phyloP scores from a whole-genome alignment of 2,113 vertebrate species.

The Vanacampus margaritifer region DNA sequence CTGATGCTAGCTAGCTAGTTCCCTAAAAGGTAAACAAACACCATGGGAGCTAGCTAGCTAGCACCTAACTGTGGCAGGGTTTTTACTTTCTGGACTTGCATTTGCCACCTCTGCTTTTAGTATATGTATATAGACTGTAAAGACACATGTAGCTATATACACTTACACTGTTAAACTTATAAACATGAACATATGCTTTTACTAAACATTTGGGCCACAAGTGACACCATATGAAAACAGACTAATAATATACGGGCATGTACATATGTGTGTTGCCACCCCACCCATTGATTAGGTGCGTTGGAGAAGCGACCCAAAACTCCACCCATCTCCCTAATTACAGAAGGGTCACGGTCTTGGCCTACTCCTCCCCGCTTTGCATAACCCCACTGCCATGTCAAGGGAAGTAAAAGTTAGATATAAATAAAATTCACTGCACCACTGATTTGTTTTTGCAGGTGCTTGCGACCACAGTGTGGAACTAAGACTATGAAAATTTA shows the following conservation, averaged over 20 bases:
- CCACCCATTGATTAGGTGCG: constrained; percentile 58
- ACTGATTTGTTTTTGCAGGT: constrained; percentile 59
- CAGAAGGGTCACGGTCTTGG: constrained; percentile 60
- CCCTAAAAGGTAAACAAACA: too few species aligned
- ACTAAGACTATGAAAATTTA: constrained; percentile 40
- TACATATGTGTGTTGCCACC: constrained; percentile 45
- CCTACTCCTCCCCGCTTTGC: constrained; percentile 45
- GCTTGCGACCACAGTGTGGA: constrained; percentile 21
- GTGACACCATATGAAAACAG: constrained; percentile 34
- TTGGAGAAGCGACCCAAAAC: constrained; percentile 58
- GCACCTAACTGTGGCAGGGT: too few species aligned
- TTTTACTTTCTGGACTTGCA: too few species aligned
- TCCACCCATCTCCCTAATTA: constrained; percentile 56
- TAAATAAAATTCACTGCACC: constrained; percentile 37
- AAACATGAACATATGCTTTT: constrained; percentile 14
- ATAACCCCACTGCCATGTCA: constrained; percentile 20
- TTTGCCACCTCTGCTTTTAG: too few species aligned
- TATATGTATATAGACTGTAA: background rate
- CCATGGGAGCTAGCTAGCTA: too few species aligned
- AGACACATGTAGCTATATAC: constrained; percentile 21
- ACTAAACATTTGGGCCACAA: constrained; percentile 33
- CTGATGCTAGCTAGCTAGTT: too few species aligned
- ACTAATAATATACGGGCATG: constrained; percentile 12
- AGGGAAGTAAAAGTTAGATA: constrained; percentile 28
- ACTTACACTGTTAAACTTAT: constrained; percentile 39